phyloP scores from a whole-genome alignment of 2,113 vertebrate species.

The Illadopsis cleaveri region DNA sequence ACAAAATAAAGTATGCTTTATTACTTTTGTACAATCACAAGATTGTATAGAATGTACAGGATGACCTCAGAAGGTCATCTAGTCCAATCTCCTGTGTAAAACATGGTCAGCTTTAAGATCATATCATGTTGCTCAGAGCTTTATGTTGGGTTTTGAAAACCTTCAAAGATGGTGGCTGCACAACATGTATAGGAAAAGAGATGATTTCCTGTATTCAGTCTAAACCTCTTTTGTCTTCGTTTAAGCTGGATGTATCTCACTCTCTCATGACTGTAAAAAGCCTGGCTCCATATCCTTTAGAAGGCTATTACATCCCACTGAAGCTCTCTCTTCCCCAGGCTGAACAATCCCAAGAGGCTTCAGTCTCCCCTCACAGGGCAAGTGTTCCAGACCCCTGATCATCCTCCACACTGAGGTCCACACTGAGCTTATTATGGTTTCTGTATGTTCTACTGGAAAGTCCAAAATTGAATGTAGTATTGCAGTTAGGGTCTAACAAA shows the following conservation, averaged over 20 bases:
- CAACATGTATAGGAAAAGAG: background rate
- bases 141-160: background rate
- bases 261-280: background rate
- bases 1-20: background rate
- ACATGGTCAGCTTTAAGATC: background rate
- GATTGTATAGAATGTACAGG: background rate
- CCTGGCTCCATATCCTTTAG: background rate
- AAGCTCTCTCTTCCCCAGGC: background rate
- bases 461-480: background rate
- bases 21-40: background rate
- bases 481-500: background rate
- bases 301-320: rapidly evolving
- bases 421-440: background rate
- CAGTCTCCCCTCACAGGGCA: background rate
- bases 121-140: background rate
- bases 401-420: background rate
- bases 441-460: background rate
- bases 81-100: background rate
- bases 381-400: background rate
- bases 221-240: background rate
- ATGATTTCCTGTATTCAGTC: background rate
- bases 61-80: background rate
- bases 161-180: background rate
- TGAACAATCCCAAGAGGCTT: background rate
- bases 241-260: background rate